phyloP scores from a whole-genome alignment of 2,113 vertebrate species.

The Tupaia chinensis region DNA sequence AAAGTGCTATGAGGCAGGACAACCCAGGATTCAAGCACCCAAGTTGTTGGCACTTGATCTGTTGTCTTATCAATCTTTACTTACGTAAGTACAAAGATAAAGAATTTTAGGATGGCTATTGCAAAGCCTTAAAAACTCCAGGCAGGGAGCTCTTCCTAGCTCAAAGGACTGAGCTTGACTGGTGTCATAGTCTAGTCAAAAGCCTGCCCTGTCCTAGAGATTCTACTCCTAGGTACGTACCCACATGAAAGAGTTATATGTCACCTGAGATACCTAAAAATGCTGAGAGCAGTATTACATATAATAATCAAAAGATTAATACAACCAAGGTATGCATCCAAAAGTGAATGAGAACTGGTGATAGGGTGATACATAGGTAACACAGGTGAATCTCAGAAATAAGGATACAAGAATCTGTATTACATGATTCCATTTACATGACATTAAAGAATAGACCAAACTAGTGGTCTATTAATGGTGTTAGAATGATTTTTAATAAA shows the following conservation, averaged over 20 bases:
- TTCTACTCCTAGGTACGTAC: background rate
- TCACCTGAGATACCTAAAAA: background rate
- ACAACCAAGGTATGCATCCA: background rate
- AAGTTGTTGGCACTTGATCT: background rate
- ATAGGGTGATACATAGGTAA: background rate
- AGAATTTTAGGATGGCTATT: background rate
- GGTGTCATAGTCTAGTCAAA: background rate
- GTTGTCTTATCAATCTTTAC: background rate
- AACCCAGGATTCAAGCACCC: background rate
- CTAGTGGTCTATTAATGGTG: no score
- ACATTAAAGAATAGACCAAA: background rate
- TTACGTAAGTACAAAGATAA: background rate
- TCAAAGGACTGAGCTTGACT: background rate
- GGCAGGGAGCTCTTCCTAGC: background rate
- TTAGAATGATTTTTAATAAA: background rate
- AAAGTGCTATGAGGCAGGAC: background rate
- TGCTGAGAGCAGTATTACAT: background rate
- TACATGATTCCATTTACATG: background rate
- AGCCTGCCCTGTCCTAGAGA: no score
- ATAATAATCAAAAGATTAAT: background rate
- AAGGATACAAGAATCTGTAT: background rate
- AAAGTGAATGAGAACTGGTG: background rate
- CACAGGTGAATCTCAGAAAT: background rate
- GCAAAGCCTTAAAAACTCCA: background rate
- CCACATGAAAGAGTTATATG: background rate